A percentile compares a stretch with the other conserved stretches of the same genome.
phyloP scores from a whole-genome alignment of 2,888 invertebrate species.

The Chloroclystis v-ata region DNA sequence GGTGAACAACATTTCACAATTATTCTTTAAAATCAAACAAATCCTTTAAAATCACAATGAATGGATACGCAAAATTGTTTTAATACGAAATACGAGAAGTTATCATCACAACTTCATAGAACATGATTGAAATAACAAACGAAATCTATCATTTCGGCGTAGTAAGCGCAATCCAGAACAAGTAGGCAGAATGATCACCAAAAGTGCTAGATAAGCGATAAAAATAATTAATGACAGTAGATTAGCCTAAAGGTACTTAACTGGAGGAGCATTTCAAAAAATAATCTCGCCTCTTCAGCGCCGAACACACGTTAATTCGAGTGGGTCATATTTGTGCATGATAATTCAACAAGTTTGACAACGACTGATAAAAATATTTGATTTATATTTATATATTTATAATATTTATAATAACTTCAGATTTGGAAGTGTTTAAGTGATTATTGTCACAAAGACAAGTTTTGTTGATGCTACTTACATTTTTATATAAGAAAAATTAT shows the following conservation, averaged over 20 bases:
- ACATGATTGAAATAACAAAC: conserved; percentile 17
- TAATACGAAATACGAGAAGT: too few species aligned
- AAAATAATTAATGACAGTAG: conserved; percentile 77
- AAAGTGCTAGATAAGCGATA: conserved; percentile 75
- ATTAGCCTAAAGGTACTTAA: conserved; percentile 73
- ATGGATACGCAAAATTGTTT: too few species aligned
- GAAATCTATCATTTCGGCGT: conserved; percentile 40
- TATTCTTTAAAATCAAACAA: too few species aligned
- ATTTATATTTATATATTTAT: conserved; percentile 1
- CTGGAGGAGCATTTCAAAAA: conserved; percentile 75
- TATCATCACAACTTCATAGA: conserved; percentile 6
- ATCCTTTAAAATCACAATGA: too few species aligned
- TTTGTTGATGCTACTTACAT: too few species aligned
- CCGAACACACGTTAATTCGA: conserved; percentile 70
- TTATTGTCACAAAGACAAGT: neutral
- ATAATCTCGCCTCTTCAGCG: conserved; percentile 74
- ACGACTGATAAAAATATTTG: conserved; percentile 27
- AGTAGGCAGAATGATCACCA: conserved; percentile 51
- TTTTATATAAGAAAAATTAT: neutral
- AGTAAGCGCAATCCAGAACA: conserved; percentile 56
- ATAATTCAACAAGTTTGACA: conserved; percentile 50
- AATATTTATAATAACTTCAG: conserved; percentile 3
- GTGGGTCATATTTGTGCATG: conserved; percentile 68
- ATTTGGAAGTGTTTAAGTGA: neutral
- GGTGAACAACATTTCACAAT: too few species aligned